Evolutionary conservation across 2,888 invertebrate genomes (phyloP).

Genomic region (Amorpha juglandis): DNA sequence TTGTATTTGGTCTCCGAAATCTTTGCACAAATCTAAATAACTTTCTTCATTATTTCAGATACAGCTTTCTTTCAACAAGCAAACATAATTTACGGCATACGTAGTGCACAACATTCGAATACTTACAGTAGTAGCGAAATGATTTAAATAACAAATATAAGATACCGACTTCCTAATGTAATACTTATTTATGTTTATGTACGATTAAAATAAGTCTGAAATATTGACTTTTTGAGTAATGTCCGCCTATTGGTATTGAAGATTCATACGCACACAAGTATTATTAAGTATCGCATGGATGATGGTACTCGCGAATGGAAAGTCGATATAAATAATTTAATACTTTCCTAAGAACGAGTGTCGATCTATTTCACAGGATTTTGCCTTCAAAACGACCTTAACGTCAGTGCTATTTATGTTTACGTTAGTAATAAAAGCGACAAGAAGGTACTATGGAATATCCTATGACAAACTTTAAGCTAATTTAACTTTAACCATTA

Average conservation of each 20-base stretch:
- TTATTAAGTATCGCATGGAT: slow-evolving; percentile 12
- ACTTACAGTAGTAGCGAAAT: slow-evolving; percentile 45
- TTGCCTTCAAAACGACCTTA: slow-evolving; percentile 6
- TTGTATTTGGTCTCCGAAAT: not conserved
- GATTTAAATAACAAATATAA: slow-evolving; percentile 59
- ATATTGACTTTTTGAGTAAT: slow-evolving; percentile 56
- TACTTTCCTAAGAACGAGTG: slow-evolving; percentile 5
- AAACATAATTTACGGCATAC: slow-evolving; percentile 2
- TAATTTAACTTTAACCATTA: not conserved
- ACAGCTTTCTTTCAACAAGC: not conserved
- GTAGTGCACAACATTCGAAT: slow-evolving; percentile 31
- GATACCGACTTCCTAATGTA: slow-evolving; percentile 55
- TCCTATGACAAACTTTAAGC: not conserved
- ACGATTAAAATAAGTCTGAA: slow-evolving; percentile 56
- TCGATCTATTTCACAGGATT: slow-evolving; percentile 19
- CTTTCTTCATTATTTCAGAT: not conserved
- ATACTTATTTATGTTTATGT: slow-evolving; percentile 48
- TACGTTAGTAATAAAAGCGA: slow-evolving; percentile 17
- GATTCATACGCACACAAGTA: slow-evolving; percentile 24
- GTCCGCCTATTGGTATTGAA: slow-evolving; percentile 35
- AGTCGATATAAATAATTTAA: slow-evolving; percentile 20
- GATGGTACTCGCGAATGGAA: not conserved
- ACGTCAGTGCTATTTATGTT: slow-evolving; percentile 17
- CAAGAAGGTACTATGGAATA: slow-evolving; percentile 1
- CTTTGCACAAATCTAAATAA: not conserved